phyloP scores from a whole-genome alignment of 2,113 vertebrate genomes.

The Anseranas semipalmata region DNA sequence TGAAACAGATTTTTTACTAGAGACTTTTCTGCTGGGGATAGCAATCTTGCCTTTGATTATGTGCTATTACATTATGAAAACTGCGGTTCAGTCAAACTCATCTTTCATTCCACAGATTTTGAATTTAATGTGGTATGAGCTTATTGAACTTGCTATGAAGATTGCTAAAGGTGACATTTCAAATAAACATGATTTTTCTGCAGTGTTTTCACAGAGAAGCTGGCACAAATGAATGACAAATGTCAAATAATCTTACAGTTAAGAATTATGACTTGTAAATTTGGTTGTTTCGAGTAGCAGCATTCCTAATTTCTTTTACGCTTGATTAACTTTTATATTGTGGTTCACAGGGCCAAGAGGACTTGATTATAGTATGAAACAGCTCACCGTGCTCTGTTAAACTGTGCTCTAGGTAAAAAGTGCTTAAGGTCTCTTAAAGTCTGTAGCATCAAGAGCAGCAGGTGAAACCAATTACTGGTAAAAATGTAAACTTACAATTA shows the following conservation, averaged over 20 bases:
- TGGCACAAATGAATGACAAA: background rate
- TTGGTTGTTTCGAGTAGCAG: background rate
- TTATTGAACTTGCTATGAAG: background rate
- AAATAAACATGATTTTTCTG: conserved; percentile 26
- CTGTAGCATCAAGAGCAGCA: background rate
- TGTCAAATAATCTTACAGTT: conserved; percentile 7
- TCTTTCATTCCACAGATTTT: conserved; percentile 18
- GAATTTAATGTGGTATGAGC: background rate
- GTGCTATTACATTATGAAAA: background rate
- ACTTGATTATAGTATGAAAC: conserved; percentile 8
- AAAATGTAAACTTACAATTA: background rate
- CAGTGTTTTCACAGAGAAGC: background rate
- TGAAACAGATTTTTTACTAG: background rate
- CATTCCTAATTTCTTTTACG: conserved; percentile 6
- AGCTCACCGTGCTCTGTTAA: background rate
- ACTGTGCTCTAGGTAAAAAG: background rate
- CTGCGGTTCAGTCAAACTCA: background rate
- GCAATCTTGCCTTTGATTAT: background rate
- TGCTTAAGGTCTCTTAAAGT: background rate
- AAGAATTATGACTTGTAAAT: background rate
- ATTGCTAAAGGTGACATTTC: conserved; percentile 54
- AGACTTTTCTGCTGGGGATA: background rate
- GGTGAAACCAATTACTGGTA: background rate
- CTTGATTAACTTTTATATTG: conserved; percentile 5
- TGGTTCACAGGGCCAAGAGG: conserved; percentile 1